Percentiles rank a stretch among this genome's conserved stretches.
Evolutionary conservation across 2,113 vertebrate species (phyloP).

Genomic region (Channa maculata): DNA sequence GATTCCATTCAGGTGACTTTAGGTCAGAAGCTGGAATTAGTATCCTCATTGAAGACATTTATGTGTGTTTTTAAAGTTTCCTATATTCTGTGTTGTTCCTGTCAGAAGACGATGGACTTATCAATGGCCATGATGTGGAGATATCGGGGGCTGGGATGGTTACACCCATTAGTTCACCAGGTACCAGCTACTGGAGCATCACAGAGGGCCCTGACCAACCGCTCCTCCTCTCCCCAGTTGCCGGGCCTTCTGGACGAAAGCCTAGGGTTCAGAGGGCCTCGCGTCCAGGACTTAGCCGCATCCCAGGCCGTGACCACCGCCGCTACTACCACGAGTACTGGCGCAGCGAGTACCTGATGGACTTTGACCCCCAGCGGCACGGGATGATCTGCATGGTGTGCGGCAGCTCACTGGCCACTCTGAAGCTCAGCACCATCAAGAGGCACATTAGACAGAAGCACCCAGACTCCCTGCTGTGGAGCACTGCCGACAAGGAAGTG

Average conservation of each 20-base stretch:
- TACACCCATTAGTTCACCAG: conserved; percentile 70
- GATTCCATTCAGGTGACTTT: too few species aligned
- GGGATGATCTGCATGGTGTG: conserved; percentile 98
- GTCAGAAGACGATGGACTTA: conserved; percentile 67
- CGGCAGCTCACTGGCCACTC: conserved; percentile 91
- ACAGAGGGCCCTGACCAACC: conserved; percentile 78
- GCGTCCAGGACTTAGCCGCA: conserved; percentile 87
- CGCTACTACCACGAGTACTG: conserved; percentile 97
- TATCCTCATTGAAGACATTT: neutral
- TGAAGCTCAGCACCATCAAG: conserved; percentile 96
- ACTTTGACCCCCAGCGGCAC: conserved; percentile 89
- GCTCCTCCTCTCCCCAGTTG: conserved; percentile 77
- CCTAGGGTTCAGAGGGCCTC: conserved; percentile 86
- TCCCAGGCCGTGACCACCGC: conserved; percentile 90
- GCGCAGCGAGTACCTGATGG: conserved; percentile 95
- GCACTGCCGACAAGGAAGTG: conserved; percentile 89
- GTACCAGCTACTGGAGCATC: conserved; percentile 86
- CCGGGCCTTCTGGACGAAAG: conserved; percentile 79
- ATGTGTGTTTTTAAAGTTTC: neutral
- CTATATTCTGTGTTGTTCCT: conserved; percentile 2
- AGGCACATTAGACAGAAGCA: conserved; percentile 94
- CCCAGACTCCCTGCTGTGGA: conserved; percentile 92
- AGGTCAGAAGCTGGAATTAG: too few species aligned
- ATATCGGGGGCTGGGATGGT: conserved; percentile 34
- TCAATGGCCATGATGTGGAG: conserved; percentile 75